Base-by-base conservation (phyloP, 1,140 invertebrate genomes). In the Drosophila malerkotliana region DNA sequence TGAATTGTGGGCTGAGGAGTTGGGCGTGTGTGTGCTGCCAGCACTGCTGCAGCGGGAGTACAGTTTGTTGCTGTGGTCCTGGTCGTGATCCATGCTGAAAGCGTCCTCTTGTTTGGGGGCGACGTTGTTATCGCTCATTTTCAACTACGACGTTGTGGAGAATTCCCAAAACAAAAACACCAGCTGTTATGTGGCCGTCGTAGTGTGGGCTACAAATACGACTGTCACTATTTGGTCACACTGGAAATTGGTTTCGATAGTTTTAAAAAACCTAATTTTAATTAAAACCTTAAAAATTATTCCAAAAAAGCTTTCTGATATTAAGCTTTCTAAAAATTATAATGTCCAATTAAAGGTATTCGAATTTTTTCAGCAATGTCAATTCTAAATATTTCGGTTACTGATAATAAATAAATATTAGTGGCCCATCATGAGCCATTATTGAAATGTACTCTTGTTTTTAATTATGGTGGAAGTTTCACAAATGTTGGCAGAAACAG, bases 1-100 rank as follows among this genome's bases (percentile, higher is more conserved):
- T 92, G 96, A 95, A 91, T 97, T 97, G 79, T 97, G 96, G 57
- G 96, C 96, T 15, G 96, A 97, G 10, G 96, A 97, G 37, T 95
- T 96, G 21, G 96, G 94, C 4, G 96, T 96, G 85, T 96, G 95
- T 41, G 97, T 94, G 55, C 97, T 97, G 28, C 96, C 96, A 76
- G 95, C 96, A 89, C 96, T 97, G 76, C 95, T 96, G 90, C 96
- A 96, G 37, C 96, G 93, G 56, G 96, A 95, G 92, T 97, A 97
- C 76, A 93, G 93, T 54, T 92, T 91, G 62, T 91, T 88, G 62
- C 71, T 93, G 45, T 92, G 92, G 45, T 95, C 94, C 9, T 94
- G 94, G 39, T 95, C 95, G 92, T 95, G 95, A 4, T 94, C 93
- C 47, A 88, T 88, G 39, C 26, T 71, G 26, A 58, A 79, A 9